phyloP scores from a whole-genome alignment of 2,113 vertebrate genomes.

The Grantiella picta region DNA sequence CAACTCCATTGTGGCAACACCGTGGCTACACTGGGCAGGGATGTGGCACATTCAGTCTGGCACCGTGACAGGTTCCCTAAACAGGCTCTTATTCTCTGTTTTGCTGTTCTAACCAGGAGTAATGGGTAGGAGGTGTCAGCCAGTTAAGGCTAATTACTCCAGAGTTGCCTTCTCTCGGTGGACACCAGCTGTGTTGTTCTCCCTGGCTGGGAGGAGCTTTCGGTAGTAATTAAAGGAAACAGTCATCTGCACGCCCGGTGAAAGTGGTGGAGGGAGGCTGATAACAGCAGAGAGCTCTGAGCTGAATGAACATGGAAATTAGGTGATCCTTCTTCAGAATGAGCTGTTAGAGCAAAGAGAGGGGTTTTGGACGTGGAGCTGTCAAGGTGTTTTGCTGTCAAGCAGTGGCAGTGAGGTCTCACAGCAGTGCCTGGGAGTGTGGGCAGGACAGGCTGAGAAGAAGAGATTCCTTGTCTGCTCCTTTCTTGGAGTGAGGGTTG shows the following conservation, averaged over 20 bases:
- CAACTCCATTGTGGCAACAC: neutral
- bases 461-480: neutral
- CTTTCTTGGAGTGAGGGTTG: neutral
- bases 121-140: slow-evolving; percentile 41
- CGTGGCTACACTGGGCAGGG: rapidly evolving
- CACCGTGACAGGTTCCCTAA: neutral
- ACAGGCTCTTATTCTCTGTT: neutral
- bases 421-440: rapidly evolving
- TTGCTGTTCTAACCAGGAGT: neutral
- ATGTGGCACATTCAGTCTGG: neutral
- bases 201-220: slow-evolving; percentile 50
- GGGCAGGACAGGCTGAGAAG: neutral
- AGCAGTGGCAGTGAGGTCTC: neutral
- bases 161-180: neutral
- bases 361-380: neutral
- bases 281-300: slow-evolving; percentile 25
- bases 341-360: neutral
- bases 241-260: neutral
- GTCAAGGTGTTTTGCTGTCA: neutral
- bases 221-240: slow-evolving; percentile 40
- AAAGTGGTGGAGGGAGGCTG: slow-evolving; percentile 22
- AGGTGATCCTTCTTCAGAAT: slow-evolving; percentile 20
- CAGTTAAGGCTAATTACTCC: slow-evolving; percentile 39
- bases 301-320: slow-evolving; percentile 19
- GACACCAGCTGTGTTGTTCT: slow-evolving; percentile 43